A percentile compares a stretch with the other conserved stretches of the same genome.
Conservation (phyloP, 2,113 vertebrate species). For the Sinocyclocheilus grahami region DNA sequence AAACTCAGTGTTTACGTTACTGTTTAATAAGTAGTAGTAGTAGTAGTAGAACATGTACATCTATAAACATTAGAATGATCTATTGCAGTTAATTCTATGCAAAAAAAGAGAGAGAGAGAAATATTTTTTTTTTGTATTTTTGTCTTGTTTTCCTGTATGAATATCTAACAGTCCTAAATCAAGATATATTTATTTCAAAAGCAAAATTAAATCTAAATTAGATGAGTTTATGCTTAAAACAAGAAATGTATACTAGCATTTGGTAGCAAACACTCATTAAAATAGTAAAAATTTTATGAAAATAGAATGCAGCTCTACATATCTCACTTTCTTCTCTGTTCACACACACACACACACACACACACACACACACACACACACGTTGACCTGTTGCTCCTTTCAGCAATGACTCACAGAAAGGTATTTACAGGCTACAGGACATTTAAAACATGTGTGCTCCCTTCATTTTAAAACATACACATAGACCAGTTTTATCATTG, state of each 20-base stretch:
- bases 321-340: neutral
- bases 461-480: conserved; percentile 51
- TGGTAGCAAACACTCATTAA: neutral
- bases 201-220: no score
- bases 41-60: neutral
- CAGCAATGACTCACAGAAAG: conserved; percentile 67
- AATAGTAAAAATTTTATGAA: neutral
- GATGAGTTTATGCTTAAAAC: no score
- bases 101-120: no score
- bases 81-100: neutral
- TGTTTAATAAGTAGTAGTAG: neutral
- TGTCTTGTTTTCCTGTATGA: no score
- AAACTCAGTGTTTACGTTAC: neutral
- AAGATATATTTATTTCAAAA: no score
- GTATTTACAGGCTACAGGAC: conserved; percentile 72
- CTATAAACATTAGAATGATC: neutral
- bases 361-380: neutral
- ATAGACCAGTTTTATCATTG: neutral
- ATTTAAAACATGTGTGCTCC: conserved; percentile 70
- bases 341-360: no score
- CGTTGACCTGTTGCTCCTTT: conserved; percentile 61
- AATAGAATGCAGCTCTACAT: neutral
- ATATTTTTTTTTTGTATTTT: no score
- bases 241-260: no score
- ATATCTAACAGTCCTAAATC: no score